phyloP scores from a whole-genome alignment of 2,888 invertebrate genomes.

The Poecilobothrus nobilitatus region DNA sequence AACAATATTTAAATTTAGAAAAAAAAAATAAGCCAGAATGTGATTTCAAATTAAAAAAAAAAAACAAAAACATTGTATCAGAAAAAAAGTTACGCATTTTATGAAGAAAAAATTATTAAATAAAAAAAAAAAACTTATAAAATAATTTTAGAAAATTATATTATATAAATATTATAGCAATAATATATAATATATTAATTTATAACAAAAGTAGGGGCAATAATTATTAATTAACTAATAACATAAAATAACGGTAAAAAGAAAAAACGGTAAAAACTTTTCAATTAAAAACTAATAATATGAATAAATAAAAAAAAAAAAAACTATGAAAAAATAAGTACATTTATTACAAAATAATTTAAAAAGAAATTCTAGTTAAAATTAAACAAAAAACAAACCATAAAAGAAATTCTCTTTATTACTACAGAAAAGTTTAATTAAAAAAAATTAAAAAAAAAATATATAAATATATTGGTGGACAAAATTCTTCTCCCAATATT shows the following conservation, averaged over 20 bases:
- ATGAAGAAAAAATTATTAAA: not conserved
- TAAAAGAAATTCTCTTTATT: too few species aligned
- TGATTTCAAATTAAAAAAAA: not conserved
- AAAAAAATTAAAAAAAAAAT: too few species aligned
- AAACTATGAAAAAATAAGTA: too few species aligned
- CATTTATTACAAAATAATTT: too few species aligned
- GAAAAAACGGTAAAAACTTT: not conserved
- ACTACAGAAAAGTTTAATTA: too few species aligned
- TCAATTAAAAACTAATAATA: not conserved
- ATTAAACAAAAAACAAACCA: too few species aligned
- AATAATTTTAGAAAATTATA: not conserved
- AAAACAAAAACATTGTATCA: not conserved
- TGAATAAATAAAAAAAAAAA: too few species aligned
- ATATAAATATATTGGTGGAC: too few species aligned
- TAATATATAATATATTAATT: not conserved
- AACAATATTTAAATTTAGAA: too few species aligned
- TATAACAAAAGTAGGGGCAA: not conserved
- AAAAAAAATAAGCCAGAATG: constrained; percentile 1
- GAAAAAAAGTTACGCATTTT: not conserved
- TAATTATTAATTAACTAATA: not conserved
- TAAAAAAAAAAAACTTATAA: not conserved
- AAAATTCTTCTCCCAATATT: too few species aligned
- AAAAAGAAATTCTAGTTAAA: too few species aligned
- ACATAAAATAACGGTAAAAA: not conserved
- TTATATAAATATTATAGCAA: not conserved